A percentile compares a stretch with the other conserved stretches of the same genome.
phyloP scores from a whole-genome alignment of 2,888 invertebrate genomes.

The Agapostemon virescens region DNA sequence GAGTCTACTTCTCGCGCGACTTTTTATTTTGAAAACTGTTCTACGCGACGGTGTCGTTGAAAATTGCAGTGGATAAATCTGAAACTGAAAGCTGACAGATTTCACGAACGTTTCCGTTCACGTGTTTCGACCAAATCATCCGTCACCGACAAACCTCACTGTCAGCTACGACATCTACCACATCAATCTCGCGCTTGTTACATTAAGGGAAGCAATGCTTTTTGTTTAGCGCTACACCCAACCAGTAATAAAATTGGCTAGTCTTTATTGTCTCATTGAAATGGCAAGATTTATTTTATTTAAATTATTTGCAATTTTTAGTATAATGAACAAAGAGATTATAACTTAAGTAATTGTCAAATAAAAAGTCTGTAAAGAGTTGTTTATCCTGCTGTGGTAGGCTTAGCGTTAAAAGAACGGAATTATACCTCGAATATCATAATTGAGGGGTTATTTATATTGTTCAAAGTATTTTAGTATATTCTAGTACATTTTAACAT shows the following conservation, averaged over 20 bases:
- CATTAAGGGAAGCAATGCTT: too few relatives aligned
- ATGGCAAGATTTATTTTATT: too few relatives aligned
- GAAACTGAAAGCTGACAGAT: neutral
- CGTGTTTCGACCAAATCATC: neutral
- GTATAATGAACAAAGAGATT: too few relatives aligned
- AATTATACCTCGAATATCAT: neutral
- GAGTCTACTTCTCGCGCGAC: neutral
- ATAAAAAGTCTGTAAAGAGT: too few relatives aligned
- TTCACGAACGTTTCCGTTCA: neutral
- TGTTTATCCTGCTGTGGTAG: too few relatives aligned
- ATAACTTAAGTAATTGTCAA: too few relatives aligned
- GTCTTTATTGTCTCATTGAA: too few relatives aligned
- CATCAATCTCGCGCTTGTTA: neutral
- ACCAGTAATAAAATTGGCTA: too few relatives aligned
- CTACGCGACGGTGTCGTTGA: neutral
- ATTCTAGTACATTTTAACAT: too few relatives aligned
- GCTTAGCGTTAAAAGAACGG: neutral
- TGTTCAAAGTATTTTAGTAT: too few relatives aligned
- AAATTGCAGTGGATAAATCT: neutral
- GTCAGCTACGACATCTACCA: neutral
- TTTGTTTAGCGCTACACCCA: too few relatives aligned
- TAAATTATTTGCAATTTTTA: too few relatives aligned
- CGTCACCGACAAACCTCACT: neutral
- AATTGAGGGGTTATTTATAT: neutral
- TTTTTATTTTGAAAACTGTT: neutral